Evolutionary conservation across 2,113 vertebrate genomes (phyloP), one percentile per base, ranked within the genome.

Genomic region (Hyla sarda): DNA sequence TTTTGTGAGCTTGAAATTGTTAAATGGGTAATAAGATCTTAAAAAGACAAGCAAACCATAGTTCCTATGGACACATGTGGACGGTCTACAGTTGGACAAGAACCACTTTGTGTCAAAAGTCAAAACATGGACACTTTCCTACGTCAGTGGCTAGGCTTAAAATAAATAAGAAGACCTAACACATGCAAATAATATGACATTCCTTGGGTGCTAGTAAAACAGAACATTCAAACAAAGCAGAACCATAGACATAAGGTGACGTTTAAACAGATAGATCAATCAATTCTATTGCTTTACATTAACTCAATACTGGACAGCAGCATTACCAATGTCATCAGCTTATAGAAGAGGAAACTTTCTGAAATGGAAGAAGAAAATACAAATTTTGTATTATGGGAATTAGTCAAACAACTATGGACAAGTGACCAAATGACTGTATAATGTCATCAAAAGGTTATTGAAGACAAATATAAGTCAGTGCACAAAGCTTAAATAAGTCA

Each of bases 121-220:
- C 52, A 65, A 84, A 84, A 84, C 54, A 75, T 30, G 72, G 72
- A 76, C 82, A 84, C 34, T 32, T 76, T 76, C 37, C 52, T 75
- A 75, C 41, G 25, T 84, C 54, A 76, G 5, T n/a, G 45, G 71
- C 34, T 62, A 76, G 25, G 16, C 5, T 75, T 62, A 62, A 84
- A 60, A 84, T 76, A 84, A 84, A 75, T 56, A 82, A 50, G 73
- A 16, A 56, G 12, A 52, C n/a, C 25, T 4, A 74, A 65, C 14
- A 50, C 14, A 50, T 75, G 54, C 71, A 75, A 75, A 84, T 69
- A 76, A 48, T 54, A 56, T 58, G 69, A 41, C n/a, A 84, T 62
- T 84, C 17, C 82, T 28, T 32, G 52, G 7, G 21, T 30, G 34
- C 28, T 45, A 48, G 54, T 25, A 84, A 21, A 76, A 54, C 30